Evolutionary conservation across 2,797 vertebrate species (phyloP), one percentile per base, ranked within the genome.

Genomic region (Adelosebastes latens): DNA sequence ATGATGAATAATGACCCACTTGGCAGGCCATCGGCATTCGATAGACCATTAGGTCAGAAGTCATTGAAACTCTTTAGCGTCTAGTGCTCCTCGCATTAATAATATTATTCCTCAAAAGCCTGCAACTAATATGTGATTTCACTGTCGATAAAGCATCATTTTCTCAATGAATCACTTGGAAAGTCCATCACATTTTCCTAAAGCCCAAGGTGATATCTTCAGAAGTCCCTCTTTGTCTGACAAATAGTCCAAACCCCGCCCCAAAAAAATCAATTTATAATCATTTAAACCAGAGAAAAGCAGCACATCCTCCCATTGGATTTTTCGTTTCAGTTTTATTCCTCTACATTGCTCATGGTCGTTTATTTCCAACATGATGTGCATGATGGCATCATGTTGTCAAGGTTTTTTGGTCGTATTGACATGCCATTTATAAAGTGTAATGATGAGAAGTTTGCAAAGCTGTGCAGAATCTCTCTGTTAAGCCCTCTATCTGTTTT

Each of bases 1-100:
- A 42, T 79, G 14, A 82, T 61, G 34, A 77, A 73, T 70, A 62
- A 75, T 79, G 71, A 66, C 13, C 58, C 68, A 16, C 58, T 27
- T 25, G 25, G 34, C 64, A 27, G 53, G n/a, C 53, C 20, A 16
- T 34, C 22, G 20, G 22, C 0, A 2, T 29, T 39, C 1, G 1
- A 67, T 14, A 53, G 42, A 66, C n/a, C 24, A 5, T 31, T 24
- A 42, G 20, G 12, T 42, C 32, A 27, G 52, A 31, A 36, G 29
- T 62, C 34, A 64, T 6, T 66, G n/a, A 39, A 66, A 42, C 11
- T 20, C 3, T 71, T 56, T 12, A 14, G 34, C 1, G 18, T 5
- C 12, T 29, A 3, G 36, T 53, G n/a, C 52, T 53, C n/a, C 52
- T 16, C 16, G 14, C 16, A n/a, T 10, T 72, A 6, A 32, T 67